Evolutionary conservation across 2,113 vertebrate genomes (phyloP).

Genomic region (Oenanthe melanoleuca): DNA sequence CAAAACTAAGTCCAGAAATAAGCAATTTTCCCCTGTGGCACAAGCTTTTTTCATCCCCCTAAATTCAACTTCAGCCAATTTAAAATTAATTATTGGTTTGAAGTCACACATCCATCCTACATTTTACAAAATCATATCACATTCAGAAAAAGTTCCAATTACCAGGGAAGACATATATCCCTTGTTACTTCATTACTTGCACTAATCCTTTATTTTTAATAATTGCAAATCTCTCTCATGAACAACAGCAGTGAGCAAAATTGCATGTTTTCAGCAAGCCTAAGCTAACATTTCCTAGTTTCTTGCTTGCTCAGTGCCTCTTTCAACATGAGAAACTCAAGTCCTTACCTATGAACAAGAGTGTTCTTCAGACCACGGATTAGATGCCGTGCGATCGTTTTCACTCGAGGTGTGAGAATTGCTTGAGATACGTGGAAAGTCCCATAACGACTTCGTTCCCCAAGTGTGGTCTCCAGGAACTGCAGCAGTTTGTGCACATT

Average conservation of each 20-base stretch:
- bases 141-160: background rate
- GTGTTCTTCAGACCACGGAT: conserved; percentile 89
- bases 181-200: background rate
- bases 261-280: background rate
- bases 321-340: background rate
- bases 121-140: background rate
- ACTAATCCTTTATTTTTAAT: background rate
- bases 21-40: background rate
- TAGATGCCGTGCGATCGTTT: conserved; percentile 87
- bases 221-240: background rate
- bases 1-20: background rate
- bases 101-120: background rate
- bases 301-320: background rate
- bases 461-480: conserved; percentile 92
- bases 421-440: conserved; percentile 97
- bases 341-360: conserved; percentile 88
- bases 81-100: background rate
- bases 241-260: background rate
- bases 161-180: background rate
- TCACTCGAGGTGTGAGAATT: conserved; percentile 89
- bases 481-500: conserved; percentile 87
- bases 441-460: conserved; percentile 81
- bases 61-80: background rate
- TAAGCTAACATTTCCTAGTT: background rate
- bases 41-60: fast-evolving